Evolutionary conservation across 2,113 vertebrate species (phyloP), one percentile per base, ranked within the genome.

Genomic region (Triplophysa siluroides): DNA sequence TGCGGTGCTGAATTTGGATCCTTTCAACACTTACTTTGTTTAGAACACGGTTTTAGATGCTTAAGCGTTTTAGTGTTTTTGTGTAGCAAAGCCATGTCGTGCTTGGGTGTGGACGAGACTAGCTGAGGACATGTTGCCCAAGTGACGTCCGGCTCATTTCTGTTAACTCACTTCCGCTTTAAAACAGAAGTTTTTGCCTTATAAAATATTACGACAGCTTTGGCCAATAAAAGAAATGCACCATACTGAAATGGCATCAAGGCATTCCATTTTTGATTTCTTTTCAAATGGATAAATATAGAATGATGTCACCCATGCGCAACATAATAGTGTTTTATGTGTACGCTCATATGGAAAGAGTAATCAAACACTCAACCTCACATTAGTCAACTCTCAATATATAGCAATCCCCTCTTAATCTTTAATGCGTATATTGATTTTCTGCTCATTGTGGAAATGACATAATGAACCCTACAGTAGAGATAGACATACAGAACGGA

Each of bases 311-410:
- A 77, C 77, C 19, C 64, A 29, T 16, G 11, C 11, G 67, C 67
- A 78, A 78, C 63, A 70, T 82, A 67, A 78, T 52, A 52, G 60
- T 76, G 80, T 64, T 65, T 23, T 85, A 84, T 43, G 74, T 64
- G 21, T 13, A 84, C 33, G 13, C 63, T 45, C 74, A 67, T 73
- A 54, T 64, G 80, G 63, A 83, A 81, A 83, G 72, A 81, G 89
- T 92, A 88, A 93, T 92, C 91, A 90, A 93, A 93, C 89, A 90
- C 90, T 91, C 89, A 68, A 79, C 81, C 88, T 89, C 87, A 76
- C 85, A 21, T 88, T 86, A 82, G 84, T 88, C 80, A 63, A 84
- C 78, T 86, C 88, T 85, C 85, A 85, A 88, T 91, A 89, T 90
- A 64, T 65, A 90, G 88, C 89, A 87, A 87, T 87, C 86, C 89